Conservation (phyloP, 2,113 vertebrate species). For the Oenanthe melanoleuca region DNA sequence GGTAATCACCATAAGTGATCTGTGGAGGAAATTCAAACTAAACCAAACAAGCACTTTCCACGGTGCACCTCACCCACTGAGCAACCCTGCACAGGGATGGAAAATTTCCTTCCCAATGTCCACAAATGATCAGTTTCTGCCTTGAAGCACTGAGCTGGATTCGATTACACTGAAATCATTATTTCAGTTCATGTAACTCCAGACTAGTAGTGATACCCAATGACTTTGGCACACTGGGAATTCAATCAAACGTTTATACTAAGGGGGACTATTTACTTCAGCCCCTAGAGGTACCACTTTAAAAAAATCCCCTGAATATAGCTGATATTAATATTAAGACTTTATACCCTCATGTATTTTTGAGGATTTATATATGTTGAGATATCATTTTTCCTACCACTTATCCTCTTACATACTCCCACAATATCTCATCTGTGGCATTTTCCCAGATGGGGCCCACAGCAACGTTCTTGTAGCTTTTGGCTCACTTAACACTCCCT, state of each 20-base stretch:
- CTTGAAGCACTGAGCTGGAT: conserved; percentile 30
- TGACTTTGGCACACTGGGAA: conserved; percentile 59
- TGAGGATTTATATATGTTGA: conserved; percentile 66
- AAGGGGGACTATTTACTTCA: conserved; percentile 67
- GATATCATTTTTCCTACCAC: conserved; percentile 69
- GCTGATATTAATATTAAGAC: conserved; percentile 69
- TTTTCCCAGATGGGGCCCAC: conserved; percentile 68
- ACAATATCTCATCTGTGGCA: conserved; percentile 63
- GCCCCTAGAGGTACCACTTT: conserved; percentile 62
- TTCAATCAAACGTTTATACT: conserved; percentile 67
- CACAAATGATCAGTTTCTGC: conserved; percentile 15
- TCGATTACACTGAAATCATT: conserved; percentile 35
- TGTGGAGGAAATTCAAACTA: background rate
- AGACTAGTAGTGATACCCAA: conserved; percentile 47
- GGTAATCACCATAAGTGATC: background rate
- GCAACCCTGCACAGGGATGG: background rate
- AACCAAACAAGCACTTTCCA: background rate
- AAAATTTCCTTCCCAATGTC: conserved; percentile 13
- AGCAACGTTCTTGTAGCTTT: conserved; percentile 59
- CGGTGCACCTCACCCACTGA: background rate
- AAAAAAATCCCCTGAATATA: conserved; percentile 50
- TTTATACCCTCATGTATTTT: conserved; percentile 71
- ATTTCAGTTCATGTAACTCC: conserved; percentile 53
- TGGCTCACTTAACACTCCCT: conserved; percentile 48
- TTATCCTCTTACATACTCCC: conserved; percentile 68